phyloP scores from a whole-genome alignment of 2,797 vertebrate species.

The Tokudaia muenninki region DNA sequence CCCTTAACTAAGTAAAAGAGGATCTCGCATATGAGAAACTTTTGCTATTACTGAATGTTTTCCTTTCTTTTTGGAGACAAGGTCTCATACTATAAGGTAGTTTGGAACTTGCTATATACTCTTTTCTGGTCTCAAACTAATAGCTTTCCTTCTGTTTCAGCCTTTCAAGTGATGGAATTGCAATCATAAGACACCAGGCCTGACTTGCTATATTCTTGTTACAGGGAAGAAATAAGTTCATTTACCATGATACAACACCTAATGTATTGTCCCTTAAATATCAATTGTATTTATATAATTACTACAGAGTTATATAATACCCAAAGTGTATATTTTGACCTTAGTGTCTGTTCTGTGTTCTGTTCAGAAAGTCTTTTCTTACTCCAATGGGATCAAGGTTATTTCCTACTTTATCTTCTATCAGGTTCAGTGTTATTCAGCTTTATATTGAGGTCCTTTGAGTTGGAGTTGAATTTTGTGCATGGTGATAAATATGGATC shows the following conservation, averaged over 20 bases:
- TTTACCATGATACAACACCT: background rate
- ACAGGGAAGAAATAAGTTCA: constrained; percentile 50
- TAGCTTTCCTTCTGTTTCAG: background rate
- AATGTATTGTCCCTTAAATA: constrained; percentile 18
- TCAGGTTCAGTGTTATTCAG: background rate
- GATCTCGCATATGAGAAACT: constrained; percentile 35
- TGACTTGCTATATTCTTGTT: constrained; percentile 13
- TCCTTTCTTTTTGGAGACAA: background rate
- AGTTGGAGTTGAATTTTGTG: background rate
- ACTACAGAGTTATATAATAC: background rate
- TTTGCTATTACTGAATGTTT: background rate
- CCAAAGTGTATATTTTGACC: background rate
- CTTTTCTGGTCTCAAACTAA: background rate
- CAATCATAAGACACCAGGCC: background rate
- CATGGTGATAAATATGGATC: background rate
- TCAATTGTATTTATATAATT: constrained; percentile 53
- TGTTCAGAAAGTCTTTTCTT: background rate
- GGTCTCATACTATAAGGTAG: background rate
- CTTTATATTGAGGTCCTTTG: background rate
- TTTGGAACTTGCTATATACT: background rate
- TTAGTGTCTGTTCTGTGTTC: background rate
- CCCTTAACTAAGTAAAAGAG: constrained; percentile 7
- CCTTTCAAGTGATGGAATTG: background rate
- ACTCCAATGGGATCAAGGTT: background rate
- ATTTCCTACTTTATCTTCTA: background rate